A percentile compares a stretch with the other conserved stretches of the same genome.
Evolutionary conservation across 2,797 vertebrate genomes (phyloP).

Genomic region (Borostomias antarcticus): DNA sequence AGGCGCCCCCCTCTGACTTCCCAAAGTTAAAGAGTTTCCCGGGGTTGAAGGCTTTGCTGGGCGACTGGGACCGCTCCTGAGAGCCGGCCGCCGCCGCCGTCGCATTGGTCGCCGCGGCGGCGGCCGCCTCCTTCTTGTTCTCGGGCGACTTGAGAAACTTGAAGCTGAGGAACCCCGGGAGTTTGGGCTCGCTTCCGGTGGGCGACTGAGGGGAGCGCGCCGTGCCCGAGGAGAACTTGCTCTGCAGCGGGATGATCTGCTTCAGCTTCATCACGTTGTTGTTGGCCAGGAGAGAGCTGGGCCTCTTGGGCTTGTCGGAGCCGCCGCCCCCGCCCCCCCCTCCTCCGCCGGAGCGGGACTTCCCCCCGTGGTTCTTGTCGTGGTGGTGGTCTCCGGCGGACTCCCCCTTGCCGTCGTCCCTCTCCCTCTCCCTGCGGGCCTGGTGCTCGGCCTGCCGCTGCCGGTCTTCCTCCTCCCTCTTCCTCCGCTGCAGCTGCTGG

Average conservation of each 20-base stretch:
- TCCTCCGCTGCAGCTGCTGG: slow-evolving; percentile 93
- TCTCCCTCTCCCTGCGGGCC: slow-evolving; percentile 86
- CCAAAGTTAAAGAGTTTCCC: slow-evolving; percentile 95
- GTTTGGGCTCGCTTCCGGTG: slow-evolving; percentile 87
- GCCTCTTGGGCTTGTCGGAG: slow-evolving; percentile 90
- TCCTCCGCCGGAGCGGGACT: slow-evolving; percentile 76
- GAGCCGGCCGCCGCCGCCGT: slow-evolving; percentile 65
- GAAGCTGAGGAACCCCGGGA: slow-evolving; percentile 94
- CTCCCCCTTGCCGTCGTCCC: slow-evolving; percentile 84
- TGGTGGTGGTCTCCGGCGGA: slow-evolving; percentile 79
- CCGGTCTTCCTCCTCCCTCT: slow-evolving; percentile 94
- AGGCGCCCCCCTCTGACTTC: slow-evolving; percentile 79
- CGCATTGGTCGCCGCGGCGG: slow-evolving; percentile 33
- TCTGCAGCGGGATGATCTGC: slow-evolving; percentile 97
- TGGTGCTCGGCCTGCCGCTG: slow-evolving; percentile 92
- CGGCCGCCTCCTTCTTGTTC: slow-evolving; percentile 81
- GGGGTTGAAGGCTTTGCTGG: slow-evolving; percentile 95
- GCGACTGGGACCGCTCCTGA: slow-evolving; percentile 90
- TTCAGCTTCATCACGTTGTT: slow-evolving; percentile 98
- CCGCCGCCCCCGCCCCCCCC: slow-evolving; percentile 59
- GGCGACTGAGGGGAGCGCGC: slow-evolving; percentile 89
- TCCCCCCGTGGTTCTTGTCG: slow-evolving; percentile 81
- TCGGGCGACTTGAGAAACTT: slow-evolving; percentile 97
- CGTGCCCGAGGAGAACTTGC: slow-evolving; percentile 86
- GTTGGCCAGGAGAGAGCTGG: slow-evolving; percentile 93